Conservation (phyloP, 2,113 vertebrate genomes). For the Australoheros scitulus region DNA sequence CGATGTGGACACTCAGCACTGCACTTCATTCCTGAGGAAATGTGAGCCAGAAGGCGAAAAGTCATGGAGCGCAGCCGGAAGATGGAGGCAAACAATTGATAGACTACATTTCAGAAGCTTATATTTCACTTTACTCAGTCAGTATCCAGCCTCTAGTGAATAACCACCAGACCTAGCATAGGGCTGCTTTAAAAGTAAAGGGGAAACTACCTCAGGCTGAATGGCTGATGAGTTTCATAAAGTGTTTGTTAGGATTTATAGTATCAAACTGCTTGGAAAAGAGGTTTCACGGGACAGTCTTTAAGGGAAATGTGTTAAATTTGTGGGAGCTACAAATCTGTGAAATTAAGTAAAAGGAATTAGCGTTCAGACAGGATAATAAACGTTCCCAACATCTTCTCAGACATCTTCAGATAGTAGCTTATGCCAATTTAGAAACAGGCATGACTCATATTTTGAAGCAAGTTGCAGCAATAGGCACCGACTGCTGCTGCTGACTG, state of each 20-base stretch:
- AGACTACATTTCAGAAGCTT: slow-evolving; percentile 74
- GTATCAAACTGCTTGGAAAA: slow-evolving; percentile 59
- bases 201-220: slow-evolving; percentile 54
- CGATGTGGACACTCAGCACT: slow-evolving; percentile 64
- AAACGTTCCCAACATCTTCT: slow-evolving; percentile 55
- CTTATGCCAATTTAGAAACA: slow-evolving; percentile 46
- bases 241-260: slow-evolving; percentile 72
- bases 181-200: slow-evolving; percentile 67
- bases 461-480: background rate
- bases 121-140: slow-evolving; percentile 73
- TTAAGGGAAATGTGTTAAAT: slow-evolving; percentile 67
- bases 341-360: slow-evolving; percentile 60
- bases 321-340: slow-evolving; percentile 58
- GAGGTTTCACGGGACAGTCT: slow-evolving; percentile 62
- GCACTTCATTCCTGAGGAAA: slow-evolving; percentile 72
- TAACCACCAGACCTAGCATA: slow-evolving; percentile 58
- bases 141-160: slow-evolving; percentile 65
- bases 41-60: slow-evolving; percentile 65
- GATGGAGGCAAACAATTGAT: slow-evolving; percentile 69
- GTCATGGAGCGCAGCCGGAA: slow-evolving; percentile 59
- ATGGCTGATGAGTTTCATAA: slow-evolving; percentile 62
- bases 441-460: background rate
- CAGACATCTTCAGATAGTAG: slow-evolving; percentile 53
- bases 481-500: background rate
- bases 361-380: slow-evolving; percentile 54